Evolutionary conservation across 2,888 invertebrate species (phyloP).

Genomic region (Syrphus vitripennis): DNA sequence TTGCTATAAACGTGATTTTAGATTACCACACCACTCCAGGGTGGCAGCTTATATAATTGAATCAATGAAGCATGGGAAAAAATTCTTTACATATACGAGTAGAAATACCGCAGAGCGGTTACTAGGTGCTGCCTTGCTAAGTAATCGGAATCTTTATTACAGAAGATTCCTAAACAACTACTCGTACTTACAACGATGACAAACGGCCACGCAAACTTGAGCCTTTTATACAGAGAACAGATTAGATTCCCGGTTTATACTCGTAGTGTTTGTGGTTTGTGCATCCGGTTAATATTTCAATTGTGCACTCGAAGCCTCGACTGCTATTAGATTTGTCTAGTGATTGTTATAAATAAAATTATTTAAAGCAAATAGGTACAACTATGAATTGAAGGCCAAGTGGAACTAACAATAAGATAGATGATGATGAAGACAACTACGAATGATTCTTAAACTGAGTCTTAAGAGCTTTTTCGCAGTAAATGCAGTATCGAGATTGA

Average conservation of each 20-base stretch:
- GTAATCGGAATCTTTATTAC: not conserved
- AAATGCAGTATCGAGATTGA: not conserved
- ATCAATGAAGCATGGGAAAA: slow-evolving; percentile 9
- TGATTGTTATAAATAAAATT: slow-evolving; percentile 8
- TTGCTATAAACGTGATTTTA: not conserved
- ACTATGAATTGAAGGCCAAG: slow-evolving; percentile 16
- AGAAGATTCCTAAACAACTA: not conserved
- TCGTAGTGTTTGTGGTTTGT: not conserved
- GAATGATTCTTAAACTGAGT: not conserved
- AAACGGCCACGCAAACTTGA: not conserved
- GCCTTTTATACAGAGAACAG: not conserved
- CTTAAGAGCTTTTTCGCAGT: not conserved
- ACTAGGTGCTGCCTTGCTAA: not conserved
- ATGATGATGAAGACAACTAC: not conserved
- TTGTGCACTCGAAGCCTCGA: slow-evolving; percentile 1
- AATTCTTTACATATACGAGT: not conserved
- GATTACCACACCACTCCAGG: not conserved
- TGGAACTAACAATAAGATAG: not conserved
- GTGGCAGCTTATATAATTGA: slow-evolving; percentile 8
- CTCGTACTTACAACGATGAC: not conserved
- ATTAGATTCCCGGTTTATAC: too few relatives aligned
- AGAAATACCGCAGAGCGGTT: not conserved
- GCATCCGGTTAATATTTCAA: slow-evolving; percentile 30
- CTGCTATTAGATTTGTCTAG: not conserved
- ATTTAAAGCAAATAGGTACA: too few relatives aligned